Base-by-base conservation (phyloP, 2,797 vertebrate genomes). In the Esox lucius region DNA sequence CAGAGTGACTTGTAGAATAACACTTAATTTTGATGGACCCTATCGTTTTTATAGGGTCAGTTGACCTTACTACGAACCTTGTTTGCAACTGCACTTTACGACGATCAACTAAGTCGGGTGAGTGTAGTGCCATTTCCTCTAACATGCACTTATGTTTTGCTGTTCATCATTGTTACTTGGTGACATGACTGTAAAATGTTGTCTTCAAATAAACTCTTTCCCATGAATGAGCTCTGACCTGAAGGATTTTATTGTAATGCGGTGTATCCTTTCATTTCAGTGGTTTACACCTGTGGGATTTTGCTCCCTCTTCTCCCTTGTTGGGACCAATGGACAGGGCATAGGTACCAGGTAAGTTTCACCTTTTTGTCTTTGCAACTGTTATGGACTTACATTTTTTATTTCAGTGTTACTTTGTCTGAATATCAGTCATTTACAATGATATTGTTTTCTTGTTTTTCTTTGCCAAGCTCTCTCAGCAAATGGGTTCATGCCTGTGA, bases 401-500 rank as follows among this genome's bases (percentile, higher is more conserved):
- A 61, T 56, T 61, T 59, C 4, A 4, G 56, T 61, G 56, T 12
- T 2, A n/a, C 39, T 26, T 39, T 56, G 17, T 33, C 65, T 49
- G 59, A 49, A 28, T 31, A 70, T 53, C 13, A 28, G 24, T 46
- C 1, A 6, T 48, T 70, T 39, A 17, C 28, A 28, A 31, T 46
- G 11, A 51, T 17, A 33, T 67, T 74, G 26, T 56, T 74, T 53
- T 67, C 64, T 51, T 28, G 16, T 68, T 28, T 56, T 46, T 51
- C 46, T 0, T 71, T 65, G 53, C 71, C 0, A 85, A 99, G 98
- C 88, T 99, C 98, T 1, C 87, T 99, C 74, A 99, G 98, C 88
- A 96, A 96, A 88, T 99, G 98, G 98, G 98, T 99, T 77, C 97
- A 97, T 0, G 96, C 95, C 1, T 99, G 98, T 0, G 98, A 99